Percentiles rank a stretch among this genome's conserved stretches.
phyloP scores from a whole-genome alignment of 2,113 vertebrate genomes.

The Nipponia nippon region DNA sequence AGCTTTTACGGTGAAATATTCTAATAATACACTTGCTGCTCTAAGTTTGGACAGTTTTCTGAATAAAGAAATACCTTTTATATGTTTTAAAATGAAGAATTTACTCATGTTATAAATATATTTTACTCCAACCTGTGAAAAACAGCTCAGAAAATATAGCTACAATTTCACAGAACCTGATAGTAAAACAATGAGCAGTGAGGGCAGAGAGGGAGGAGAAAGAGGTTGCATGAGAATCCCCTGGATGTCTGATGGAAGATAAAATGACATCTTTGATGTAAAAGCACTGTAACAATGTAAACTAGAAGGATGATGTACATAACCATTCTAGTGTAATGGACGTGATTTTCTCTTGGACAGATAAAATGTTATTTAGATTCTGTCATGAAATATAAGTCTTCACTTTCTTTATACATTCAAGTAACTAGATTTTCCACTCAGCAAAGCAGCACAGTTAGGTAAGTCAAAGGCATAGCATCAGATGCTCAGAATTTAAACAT shows the following conservation, averaged over 20 bases:
- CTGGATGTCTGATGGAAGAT: slow-evolving; percentile 11
- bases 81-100: slow-evolving; percentile 11
- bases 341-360: slow-evolving; percentile 52
- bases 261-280: slow-evolving; percentile 56
- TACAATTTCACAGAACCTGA: not conserved
- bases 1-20: slow-evolving; percentile 17
- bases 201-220: not conserved
- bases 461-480: not conserved
- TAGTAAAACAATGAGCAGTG: not conserved
- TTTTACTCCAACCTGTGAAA: not conserved
- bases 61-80: slow-evolving; percentile 21
- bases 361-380: slow-evolving; percentile 62
- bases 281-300: slow-evolving; percentile 59
- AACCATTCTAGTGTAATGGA: slow-evolving; percentile 56
- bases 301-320: slow-evolving; percentile 57
- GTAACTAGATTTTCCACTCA: slow-evolving; percentile 62
- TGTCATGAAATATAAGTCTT: slow-evolving; percentile 61
- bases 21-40: slow-evolving; percentile 28
- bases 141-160: not conserved
- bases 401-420: slow-evolving; percentile 25
- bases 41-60: not conserved
- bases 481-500: slow-evolving; percentile 15
- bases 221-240: not conserved
- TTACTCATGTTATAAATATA: not conserved
- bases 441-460: slow-evolving; percentile 25